Base-by-base conservation (phyloP, 2,797 vertebrate genomes). In the Apogon talboti region DNA sequence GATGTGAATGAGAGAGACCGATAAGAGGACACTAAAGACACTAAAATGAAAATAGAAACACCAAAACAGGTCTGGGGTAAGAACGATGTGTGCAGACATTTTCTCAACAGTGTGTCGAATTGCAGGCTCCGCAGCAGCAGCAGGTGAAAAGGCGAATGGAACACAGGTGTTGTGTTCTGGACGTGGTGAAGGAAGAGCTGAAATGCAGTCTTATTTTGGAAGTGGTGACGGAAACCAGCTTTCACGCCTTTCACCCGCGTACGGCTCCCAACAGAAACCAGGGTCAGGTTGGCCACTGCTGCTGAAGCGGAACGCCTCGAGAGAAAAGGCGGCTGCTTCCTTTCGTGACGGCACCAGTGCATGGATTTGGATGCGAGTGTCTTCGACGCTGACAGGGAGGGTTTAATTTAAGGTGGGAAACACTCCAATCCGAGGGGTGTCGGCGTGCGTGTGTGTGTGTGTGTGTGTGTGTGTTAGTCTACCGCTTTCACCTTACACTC, bases 41-140 rank as follows among this genome's bases (percentile, higher is more conserved):
- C 6, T 12, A 7, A 19, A 15, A 56, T 16, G 28, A 45, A 35
- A 37, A 45, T 16, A n/a, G 7, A 24, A 28, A 14, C 7, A 14
- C 11, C 9, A 8, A 12, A 35, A 57, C 3, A 21, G 19, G 19
- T 21, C 19, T 21, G 2, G 8, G 10, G 14, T 11, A 45, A 11
- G 24, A 21, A 24, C 5, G 0, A 49, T 21, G 28, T 18, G 48
- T 14, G 8, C 7, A 11, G 19, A 33, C 37, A 44, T 49, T 15
- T 56, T n/a, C 40, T 43, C 11, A 45, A 15, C 42, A 48, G 48
- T 33, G 21, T 59, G 21, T 59, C 7, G 33, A 53, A 58, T 5
- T 43, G 21, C n/a, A 41, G 60, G 18, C n/a, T 47, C 52, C n/a
- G n/a, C n/a, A 57, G 65, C 35, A 53, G 28, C 40, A 42, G 37